A percentile compares a stretch with the other conserved stretches of the same genome.
Evolutionary conservation across 2,888 invertebrate genomes (phyloP).

Genomic region (Nymphalis urticae): DNA sequence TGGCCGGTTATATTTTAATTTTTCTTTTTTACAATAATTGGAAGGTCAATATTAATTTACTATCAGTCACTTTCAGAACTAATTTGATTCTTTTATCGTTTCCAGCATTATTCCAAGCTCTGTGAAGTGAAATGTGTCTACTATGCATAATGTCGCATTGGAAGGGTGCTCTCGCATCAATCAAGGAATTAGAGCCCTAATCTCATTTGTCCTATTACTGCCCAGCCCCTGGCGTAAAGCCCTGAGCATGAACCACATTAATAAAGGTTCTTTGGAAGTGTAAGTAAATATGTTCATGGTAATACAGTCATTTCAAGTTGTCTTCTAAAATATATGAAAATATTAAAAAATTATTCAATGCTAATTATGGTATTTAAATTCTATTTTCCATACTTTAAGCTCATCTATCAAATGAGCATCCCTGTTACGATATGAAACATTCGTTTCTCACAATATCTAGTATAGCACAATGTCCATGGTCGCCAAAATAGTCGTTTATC

Average conservation of each 20-base stretch:
- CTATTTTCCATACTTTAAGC: neutral
- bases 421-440: slow-evolving; percentile 14
- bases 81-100: slow-evolving; percentile 11
- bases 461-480: slow-evolving; percentile 21
- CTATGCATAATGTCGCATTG: slow-evolving; percentile 51
- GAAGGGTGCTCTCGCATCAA: slow-evolving; percentile 60
- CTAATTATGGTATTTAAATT: too few species aligned
- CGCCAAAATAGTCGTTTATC: slow-evolving; percentile 29
- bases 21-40: too few species aligned
- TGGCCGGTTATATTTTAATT: too few species aligned
- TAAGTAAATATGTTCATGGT: neutral
- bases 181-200: slow-evolving; percentile 70
- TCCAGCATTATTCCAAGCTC: slow-evolving; percentile 33
- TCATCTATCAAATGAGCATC: slow-evolving; percentile 23
- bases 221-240: slow-evolving; percentile 47
- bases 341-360: too few species aligned
- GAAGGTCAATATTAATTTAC: neutral
- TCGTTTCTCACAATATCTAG: slow-evolving; percentile 21
- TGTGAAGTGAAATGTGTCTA: slow-evolving; percentile 35
- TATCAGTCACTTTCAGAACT: neutral
- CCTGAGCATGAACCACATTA: slow-evolving; percentile 47
- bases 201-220: slow-evolving; percentile 63
- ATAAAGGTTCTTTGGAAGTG: slow-evolving; percentile 35
- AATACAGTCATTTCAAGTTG: too few species aligned
- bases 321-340: too few species aligned